Conservation (phyloP, 2,888 invertebrate genomes). For the Agonopterix heracliana region DNA sequence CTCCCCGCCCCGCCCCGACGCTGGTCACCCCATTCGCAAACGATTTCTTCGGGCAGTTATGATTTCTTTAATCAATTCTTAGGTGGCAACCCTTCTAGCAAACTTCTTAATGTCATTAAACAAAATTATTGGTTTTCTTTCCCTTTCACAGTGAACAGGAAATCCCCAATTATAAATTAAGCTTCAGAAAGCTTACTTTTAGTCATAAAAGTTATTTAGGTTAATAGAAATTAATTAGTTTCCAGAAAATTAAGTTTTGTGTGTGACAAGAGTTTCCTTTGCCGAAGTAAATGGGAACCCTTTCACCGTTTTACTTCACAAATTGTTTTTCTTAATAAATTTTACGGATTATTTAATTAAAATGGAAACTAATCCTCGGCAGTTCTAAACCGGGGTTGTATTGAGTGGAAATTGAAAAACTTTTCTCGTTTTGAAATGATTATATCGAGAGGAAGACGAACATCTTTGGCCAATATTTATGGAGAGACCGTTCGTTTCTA, state of each 20-base stretch:
- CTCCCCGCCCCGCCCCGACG: neutral
- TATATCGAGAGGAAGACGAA: conserved; percentile 49
- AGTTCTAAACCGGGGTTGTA: conserved; percentile 37
- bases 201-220: too few species aligned
- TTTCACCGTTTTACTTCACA: neutral
- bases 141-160: neutral
- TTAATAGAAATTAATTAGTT: too few species aligned
- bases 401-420: conserved; percentile 68
- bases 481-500: conserved; percentile 17
- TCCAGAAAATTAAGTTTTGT: too few species aligned
- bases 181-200: too few species aligned
- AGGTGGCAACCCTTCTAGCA: conserved; percentile 25
- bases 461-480: conserved; percentile 66
- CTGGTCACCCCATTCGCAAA: conserved; percentile 2
- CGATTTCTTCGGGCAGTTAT: conserved; percentile 20
- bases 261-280: too few species aligned
- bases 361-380: conserved; percentile 45
- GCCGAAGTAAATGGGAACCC: neutral
- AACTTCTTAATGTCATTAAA: conserved; percentile 8
- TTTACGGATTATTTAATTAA: conserved; percentile 49
- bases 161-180: too few species aligned
- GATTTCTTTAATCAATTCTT: conserved; percentile 41
- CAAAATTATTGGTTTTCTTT: conserved; percentile 4
- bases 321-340: conserved; percentile 24
- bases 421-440: conserved; percentile 66